Conservation (phyloP, 92 coral and sea anemone genomes). For the Siderastrea siderea region DNA sequence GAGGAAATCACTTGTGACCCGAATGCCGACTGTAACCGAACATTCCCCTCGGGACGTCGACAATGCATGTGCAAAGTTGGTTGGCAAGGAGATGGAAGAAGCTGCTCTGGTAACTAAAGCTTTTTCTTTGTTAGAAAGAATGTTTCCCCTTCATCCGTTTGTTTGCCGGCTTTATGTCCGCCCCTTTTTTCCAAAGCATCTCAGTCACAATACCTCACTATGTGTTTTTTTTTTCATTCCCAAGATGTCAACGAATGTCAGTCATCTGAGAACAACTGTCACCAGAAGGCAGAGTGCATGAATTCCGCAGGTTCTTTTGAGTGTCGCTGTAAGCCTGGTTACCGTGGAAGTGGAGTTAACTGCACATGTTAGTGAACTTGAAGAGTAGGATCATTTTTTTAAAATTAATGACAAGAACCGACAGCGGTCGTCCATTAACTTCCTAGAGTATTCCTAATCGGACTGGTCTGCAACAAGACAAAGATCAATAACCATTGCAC, state of each 20-base stretch:
- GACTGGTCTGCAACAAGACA: no score
- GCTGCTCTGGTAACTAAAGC: constrained; percentile 48
- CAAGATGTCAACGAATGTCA: constrained; percentile 53
- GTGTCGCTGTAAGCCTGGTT: constrained; percentile 85
- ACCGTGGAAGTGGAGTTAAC: constrained; percentile 71
- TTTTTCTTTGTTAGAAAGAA: no score
- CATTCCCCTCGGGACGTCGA: constrained; percentile 5
- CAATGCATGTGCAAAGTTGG: constrained; percentile 54
- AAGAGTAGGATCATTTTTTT: neutral
- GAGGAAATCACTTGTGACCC: constrained; percentile 64
- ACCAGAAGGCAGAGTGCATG: constrained; percentile 56
- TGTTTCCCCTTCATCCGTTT: neutral
- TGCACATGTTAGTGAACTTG: constrained; percentile 57
- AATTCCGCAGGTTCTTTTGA: constrained; percentile 83
- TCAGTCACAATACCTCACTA: neutral
- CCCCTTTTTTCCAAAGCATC: no score
- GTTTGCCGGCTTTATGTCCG: no score
- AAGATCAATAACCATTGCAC: no score
- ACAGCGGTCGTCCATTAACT: no score
- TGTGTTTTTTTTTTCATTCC: neutral
- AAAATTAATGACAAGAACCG: neutral
- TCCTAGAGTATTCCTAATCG: no score
- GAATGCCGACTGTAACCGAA: constrained; percentile 36
- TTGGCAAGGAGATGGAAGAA: constrained; percentile 53
- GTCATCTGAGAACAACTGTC: constrained; percentile 44